Evolutionary conservation across 1,140 invertebrate genomes (phyloP).

Genomic region (Caenorhabditis latens): DNA sequence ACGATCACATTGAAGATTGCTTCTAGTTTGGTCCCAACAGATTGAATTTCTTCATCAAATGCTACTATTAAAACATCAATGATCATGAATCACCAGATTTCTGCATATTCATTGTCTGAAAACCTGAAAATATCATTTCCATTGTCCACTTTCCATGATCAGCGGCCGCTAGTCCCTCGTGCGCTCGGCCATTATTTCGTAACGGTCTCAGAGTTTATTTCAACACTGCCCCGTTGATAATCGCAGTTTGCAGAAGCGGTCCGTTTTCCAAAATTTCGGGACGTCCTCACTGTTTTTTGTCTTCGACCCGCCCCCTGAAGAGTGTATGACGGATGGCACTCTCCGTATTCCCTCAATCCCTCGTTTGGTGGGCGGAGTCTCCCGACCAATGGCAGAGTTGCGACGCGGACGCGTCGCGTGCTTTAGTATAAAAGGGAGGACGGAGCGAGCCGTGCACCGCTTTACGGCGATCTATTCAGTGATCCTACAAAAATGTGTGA

Average conservation of each 20-base stretch:
- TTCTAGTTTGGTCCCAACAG: too few species aligned
- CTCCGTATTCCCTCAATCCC: constrained; percentile 35
- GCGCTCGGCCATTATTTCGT: too few species aligned
- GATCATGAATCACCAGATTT: too few species aligned
- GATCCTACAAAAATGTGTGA: constrained; percentile 79
- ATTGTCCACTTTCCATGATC: too few species aligned
- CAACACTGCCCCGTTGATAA: background rate
- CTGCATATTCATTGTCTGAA: too few species aligned
- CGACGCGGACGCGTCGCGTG: constrained; percentile 49
- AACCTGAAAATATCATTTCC: too few species aligned
- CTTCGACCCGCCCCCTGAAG: background rate
- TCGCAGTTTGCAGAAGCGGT: constrained; percentile 11
- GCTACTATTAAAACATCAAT: too few species aligned
- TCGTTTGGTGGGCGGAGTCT: constrained; percentile 24
- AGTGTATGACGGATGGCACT: constrained; percentile 8
- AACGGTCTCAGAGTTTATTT: too few species aligned
- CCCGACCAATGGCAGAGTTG: constrained; percentile 26
- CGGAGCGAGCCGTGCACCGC: background rate
- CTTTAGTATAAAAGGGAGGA: background rate
- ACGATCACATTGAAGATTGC: too few species aligned
- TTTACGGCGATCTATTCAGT: background rate
- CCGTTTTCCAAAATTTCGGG: background rate
- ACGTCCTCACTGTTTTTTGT: background rate
- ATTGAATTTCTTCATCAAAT: too few species aligned
- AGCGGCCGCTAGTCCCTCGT: too few species aligned